Evolutionary conservation across 2,113 vertebrate genomes (phyloP).

Genomic region (Psephotus haematonotus): DNA sequence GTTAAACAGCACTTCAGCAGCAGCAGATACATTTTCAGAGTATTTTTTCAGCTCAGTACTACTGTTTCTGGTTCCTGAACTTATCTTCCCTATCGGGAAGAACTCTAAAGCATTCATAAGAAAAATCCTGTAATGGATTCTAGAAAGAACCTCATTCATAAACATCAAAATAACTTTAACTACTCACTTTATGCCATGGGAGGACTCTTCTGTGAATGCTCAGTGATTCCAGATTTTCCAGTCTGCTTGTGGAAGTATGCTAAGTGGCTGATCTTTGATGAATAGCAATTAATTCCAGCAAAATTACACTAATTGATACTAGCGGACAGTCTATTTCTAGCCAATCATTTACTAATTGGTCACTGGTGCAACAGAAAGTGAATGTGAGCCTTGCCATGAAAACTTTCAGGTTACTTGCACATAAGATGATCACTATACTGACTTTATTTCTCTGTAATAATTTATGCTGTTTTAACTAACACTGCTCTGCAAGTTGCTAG

Average conservation of each 20-base stretch:
- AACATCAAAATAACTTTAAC: neutral
- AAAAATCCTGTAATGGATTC: neutral
- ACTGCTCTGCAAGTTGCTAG: neutral
- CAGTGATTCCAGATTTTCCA: neutral
- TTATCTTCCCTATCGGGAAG: neutral
- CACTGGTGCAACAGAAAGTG: neutral
- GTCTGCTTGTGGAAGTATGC: neutral
- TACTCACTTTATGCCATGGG: neutral
- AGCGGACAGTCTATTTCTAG: neutral
- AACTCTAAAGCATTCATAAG: neutral
- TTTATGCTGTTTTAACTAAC: neutral
- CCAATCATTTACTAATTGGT: neutral
- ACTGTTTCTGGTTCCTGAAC: neutral
- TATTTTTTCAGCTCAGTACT: neutral
- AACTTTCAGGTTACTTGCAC: neutral
- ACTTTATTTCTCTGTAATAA: neutral
- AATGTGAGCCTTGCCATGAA: neutral
- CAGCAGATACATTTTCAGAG: neutral
- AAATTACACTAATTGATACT: neutral
- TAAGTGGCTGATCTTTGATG: neutral
- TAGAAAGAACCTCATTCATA: neutral
- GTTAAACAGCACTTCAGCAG: neutral
- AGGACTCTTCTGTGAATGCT: neutral
- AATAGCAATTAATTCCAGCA: neutral
- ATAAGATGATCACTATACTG: neutral